A percentile compares a stretch with the other conserved stretches of the same genome.
Evolutionary conservation across 2,888 invertebrate genomes (phyloP).

Genomic region (Campoplex nolae): DNA sequence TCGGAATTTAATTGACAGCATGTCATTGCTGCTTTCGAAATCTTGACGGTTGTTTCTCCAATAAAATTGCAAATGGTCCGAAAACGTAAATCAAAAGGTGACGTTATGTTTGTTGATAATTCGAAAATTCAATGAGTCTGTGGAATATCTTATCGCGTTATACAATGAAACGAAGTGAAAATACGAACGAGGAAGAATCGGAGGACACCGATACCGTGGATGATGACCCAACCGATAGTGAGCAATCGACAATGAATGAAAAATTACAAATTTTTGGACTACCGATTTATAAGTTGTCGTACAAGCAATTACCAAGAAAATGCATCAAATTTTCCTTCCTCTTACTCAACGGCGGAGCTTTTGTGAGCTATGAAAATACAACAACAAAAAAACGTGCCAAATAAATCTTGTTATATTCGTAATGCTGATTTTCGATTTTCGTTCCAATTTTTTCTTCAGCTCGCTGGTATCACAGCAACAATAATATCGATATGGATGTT

Average conservation of each 20-base stretch:
- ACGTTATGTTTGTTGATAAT: conserved; percentile 43
- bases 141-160: conserved; percentile 38
- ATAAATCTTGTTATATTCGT: neutral
- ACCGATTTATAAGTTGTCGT: conserved; percentile 70
- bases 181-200: conserved; percentile 72
- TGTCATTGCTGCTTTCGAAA: neutral
- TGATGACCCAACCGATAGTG: conserved; percentile 72
- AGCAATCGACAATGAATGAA: conserved; percentile 73
- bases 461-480: conserved; percentile 74
- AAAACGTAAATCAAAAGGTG: conserved; percentile 28
- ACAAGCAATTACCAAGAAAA: conserved; percentile 70
- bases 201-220: conserved; percentile 74
- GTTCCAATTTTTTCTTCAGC: conserved; percentile 61
- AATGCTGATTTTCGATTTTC: neutral
- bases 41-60: neutral
- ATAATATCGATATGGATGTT: conserved; percentile 76
- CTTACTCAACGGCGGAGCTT: conserved; percentile 70
- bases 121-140: conserved; percentile 58
- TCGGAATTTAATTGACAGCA: neutral
- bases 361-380: conserved; percentile 73
- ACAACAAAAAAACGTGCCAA: neutral
- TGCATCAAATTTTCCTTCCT: conserved; percentile 74
- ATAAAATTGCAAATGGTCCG: neutral
- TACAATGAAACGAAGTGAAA: conserved; percentile 70
- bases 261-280: conserved; percentile 70